These are phyloP conservation scores for Drosophila micromelanica DNA, from an alignment of 1,140 invertebrate genomes.

Conservation along the genomic window DNA sequence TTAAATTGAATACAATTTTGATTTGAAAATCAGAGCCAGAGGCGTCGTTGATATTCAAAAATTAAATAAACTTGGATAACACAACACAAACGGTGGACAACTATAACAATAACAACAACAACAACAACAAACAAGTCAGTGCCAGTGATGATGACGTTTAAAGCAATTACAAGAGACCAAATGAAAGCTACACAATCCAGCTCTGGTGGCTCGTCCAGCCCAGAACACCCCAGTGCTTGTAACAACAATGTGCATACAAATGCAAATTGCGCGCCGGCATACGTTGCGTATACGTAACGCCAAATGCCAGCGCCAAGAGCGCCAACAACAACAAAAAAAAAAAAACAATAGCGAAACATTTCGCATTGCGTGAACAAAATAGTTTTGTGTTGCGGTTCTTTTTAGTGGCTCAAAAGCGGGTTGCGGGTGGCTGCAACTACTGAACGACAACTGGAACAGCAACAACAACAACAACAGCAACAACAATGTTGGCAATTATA, in stretches of 20 bases:
- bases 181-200: slow-evolving; percentile 20
- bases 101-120: slow-evolving; percentile 29
- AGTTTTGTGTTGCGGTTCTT: slow-evolving; percentile 80
- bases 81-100: slow-evolving; percentile 16
- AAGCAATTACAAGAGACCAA: slow-evolving; percentile 71
- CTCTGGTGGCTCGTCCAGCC: slow-evolving; percentile 7
- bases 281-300: slow-evolving; percentile 77
- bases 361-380: slow-evolving; percentile 80
- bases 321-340: slow-evolving; percentile 12
- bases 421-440: slow-evolving; percentile 19
- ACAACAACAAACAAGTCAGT: slow-evolving; percentile 25
- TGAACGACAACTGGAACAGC: slow-evolving; percentile 48
- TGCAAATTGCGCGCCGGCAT: slow-evolving; percentile 72
- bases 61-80: slow-evolving; percentile 57
- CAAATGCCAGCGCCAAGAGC: slow-evolving; percentile 65
- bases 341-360: slow-evolving; percentile 57
- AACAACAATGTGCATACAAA: slow-evolving; percentile 80
- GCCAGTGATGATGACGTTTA: slow-evolving; percentile 73
- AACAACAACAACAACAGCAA: slow-evolving; percentile 33
- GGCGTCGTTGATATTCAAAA: slow-evolving; percentile 25
- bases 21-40: slow-evolving; percentile 57
- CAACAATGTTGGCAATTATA: slow-evolving; percentile 70
- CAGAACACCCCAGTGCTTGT: slow-evolving; percentile 14
- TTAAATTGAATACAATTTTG: slow-evolving; percentile 47
- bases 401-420: slow-evolving; percentile 60